phyloP scores from a whole-genome alignment of 2,888 invertebrate species.

The Pterobdella sp. region DNA sequence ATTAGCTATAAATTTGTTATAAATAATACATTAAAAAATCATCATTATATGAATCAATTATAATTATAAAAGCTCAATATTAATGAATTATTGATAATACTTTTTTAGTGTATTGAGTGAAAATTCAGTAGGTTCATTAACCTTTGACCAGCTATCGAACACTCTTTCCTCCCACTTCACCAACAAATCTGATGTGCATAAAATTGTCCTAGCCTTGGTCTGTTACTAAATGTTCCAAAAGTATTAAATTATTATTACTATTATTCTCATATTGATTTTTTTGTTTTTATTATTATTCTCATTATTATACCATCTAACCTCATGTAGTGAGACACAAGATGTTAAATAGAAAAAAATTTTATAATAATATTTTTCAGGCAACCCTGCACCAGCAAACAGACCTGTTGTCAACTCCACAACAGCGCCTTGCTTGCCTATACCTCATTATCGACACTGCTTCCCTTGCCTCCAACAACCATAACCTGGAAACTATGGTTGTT shows the following conservation, averaged over 20 bases:
- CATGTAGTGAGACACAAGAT: background rate
- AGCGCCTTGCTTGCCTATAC: background rate
- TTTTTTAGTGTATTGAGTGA: slow-evolving; percentile 7
- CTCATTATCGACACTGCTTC: background rate
- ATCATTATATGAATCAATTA: no score
- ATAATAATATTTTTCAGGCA: background rate
- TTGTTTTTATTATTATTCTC: background rate
- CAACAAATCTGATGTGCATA: background rate
- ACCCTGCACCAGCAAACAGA: slow-evolving; percentile 4
- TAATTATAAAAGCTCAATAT: no score
- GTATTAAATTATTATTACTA: background rate
- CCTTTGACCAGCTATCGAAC: background rate
- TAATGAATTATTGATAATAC: no score
- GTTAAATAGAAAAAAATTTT: background rate
- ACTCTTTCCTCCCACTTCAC: background rate
- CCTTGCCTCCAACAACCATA: background rate
- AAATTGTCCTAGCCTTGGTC: background rate
- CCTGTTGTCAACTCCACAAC: slow-evolving; percentile 2
- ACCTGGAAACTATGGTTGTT: background rate
- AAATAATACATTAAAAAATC: no score
- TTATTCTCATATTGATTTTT: background rate
- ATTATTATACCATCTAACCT: background rate
- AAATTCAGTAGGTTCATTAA: background rate
- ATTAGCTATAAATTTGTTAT: no score
- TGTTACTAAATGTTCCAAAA: background rate